Conservation (phyloP, 1,140 invertebrate species). For the Triops longicaudatus region DNA sequence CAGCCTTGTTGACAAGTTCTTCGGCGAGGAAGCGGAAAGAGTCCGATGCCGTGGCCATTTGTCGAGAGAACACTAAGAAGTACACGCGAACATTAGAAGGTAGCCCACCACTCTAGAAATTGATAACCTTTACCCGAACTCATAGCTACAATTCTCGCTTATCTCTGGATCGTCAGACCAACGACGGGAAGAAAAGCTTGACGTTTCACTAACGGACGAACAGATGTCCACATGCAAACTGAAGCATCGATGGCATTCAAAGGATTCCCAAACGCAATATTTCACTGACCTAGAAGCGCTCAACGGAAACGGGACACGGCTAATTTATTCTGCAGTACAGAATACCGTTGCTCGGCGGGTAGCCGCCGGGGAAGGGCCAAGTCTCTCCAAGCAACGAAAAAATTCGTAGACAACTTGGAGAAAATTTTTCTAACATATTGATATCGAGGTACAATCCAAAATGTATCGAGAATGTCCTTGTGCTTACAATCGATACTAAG, state of each 20-base stretch:
- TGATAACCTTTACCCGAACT: not conserved
- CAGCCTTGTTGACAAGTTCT: slow-evolving; percentile 20
- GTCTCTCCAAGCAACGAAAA: not conserved
- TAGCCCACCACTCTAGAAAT: not conserved
- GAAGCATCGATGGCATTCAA: too few species aligned
- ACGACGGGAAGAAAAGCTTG: too few species aligned
- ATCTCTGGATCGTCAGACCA: too few species aligned
- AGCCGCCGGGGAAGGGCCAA: not conserved
- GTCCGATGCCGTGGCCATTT: slow-evolving; percentile 26
- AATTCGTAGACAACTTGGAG: too few species aligned
- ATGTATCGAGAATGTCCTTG: too few species aligned
- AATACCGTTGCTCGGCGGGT: not conserved
- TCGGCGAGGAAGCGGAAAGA: slow-evolving; percentile 22
- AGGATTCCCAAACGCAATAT: not conserved
- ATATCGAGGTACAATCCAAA: slow-evolving; percentile 4
- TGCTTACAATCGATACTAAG: not conserved
- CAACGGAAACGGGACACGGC: not conserved
- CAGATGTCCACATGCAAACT: not conserved
- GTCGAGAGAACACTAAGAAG: not conserved
- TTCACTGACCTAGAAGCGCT: not conserved
- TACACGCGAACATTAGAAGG: too few species aligned
- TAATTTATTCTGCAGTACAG: not conserved
- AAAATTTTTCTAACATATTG: too few species aligned
- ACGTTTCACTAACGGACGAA: not conserved
- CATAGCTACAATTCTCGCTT: not conserved